Evolutionary conservation across 2,797 vertebrate species (phyloP).

Genomic region (Clangula hyemalis): DNA sequence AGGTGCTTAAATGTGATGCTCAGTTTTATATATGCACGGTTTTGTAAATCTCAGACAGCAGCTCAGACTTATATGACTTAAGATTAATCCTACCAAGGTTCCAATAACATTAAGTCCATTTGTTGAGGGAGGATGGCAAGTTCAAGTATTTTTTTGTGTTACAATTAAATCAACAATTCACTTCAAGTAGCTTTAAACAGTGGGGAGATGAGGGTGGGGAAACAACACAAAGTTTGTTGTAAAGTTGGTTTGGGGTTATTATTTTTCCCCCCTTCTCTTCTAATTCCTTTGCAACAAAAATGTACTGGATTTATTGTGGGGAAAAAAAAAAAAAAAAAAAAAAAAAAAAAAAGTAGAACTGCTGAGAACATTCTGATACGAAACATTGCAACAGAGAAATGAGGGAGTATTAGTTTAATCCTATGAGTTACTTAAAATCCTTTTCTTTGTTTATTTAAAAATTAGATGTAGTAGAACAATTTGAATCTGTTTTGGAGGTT

Average conservation of each 20-base stretch:
- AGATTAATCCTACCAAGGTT: not conserved
- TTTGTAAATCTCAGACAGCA: accelerated
- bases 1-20: not conserved
- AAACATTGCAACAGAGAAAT: not conserved
- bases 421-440: not conserved
- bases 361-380: not conserved
- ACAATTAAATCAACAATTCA: not conserved
- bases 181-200: not conserved
- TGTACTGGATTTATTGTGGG: not conserved
- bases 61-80: accelerated
- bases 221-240: not conserved
- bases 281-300: not conserved
- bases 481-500: not conserved
- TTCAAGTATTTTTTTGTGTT: not conserved
- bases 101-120: accelerated
- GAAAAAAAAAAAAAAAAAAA: not conserved
- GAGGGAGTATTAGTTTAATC: not conserved
- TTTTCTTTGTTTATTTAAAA: not conserved
- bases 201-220: not conserved
- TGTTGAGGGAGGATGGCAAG: not conserved
- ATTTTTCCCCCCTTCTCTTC: not conserved
- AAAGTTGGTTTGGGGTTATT: not conserved
- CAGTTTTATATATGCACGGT: accelerated
- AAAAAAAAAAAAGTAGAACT: not conserved
- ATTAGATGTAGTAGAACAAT: not conserved